Evolutionary conservation across 2,888 invertebrate genomes (phyloP).

Genomic region (Ectropis crepuscularia): DNA sequence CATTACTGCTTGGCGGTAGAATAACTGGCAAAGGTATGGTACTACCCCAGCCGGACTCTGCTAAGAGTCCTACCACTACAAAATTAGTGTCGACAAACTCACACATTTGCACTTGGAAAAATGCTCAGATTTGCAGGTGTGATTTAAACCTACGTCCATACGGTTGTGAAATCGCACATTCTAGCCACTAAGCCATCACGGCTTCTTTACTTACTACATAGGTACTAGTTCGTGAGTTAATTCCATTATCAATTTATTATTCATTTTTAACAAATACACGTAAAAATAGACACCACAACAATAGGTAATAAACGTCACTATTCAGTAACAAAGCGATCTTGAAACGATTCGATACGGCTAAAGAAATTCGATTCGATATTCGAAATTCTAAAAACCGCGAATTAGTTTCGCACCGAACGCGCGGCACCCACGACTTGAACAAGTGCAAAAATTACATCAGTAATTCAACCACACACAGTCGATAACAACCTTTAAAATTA

Average conservation of each 20-base stretch:
- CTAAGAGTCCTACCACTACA: too few relatives aligned
- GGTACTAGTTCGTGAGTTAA: neutral
- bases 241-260: slow-evolving; percentile 3
- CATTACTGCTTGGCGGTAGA: too few relatives aligned
- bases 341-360: slow-evolving; percentile 54
- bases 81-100: too few relatives aligned
- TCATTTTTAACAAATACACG: slow-evolving; percentile 6
- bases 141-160: too few relatives aligned
- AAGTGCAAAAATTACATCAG: slow-evolving; percentile 78
- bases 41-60: too few relatives aligned
- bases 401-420: slow-evolving; percentile 77
- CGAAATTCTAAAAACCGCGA: slow-evolving; percentile 74
- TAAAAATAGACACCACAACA: neutral
- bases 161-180: too few relatives aligned
- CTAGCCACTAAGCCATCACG: too few relatives aligned
- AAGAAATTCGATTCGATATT: slow-evolving; percentile 61
- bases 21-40: too few relatives aligned
- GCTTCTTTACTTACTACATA: too few relatives aligned
- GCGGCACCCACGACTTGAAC: slow-evolving; percentile 60
- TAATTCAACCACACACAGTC: slow-evolving; percentile 39
- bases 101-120: too few relatives aligned
- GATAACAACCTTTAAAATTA: slow-evolving; percentile 1
- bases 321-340: slow-evolving; percentile 36
- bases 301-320: slow-evolving; percentile 29
- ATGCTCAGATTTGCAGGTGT: too few relatives aligned